Conservation (phyloP, 30 jellyfish, hydroid and myxozoan genomes). For the Hydra vulgaris region DNA sequence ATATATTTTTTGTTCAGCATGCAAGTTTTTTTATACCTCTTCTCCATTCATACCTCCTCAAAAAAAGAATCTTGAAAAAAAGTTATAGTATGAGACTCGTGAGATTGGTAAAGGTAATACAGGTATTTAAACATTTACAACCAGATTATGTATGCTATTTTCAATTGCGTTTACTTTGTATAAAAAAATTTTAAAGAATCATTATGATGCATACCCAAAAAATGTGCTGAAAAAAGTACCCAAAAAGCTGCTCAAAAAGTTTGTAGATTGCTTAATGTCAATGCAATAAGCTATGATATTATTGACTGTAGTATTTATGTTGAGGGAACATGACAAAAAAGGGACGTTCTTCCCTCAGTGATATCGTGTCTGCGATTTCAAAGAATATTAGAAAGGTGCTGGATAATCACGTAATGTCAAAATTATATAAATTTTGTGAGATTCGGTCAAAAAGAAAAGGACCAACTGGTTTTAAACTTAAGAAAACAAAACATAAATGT, state of each 20-base stretch:
- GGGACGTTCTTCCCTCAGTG: background rate
- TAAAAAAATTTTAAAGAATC: background rate
- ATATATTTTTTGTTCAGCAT: background rate
- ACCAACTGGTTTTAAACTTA: background rate
- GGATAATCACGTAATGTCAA: background rate
- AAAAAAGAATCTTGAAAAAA: background rate
- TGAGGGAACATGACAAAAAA: background rate
- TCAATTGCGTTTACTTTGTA: background rate
- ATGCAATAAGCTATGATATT: background rate
- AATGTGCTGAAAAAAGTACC: background rate
- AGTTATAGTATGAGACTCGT: background rate
- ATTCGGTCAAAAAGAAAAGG: background rate
- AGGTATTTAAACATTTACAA: background rate
- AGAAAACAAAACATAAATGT: background rate
- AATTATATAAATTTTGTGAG: background rate
- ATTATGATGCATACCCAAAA: background rate
- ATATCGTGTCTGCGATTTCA: background rate
- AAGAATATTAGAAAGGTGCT: background rate
- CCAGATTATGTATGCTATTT: background rate
- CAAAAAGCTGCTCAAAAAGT: background rate
- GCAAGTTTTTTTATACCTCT: background rate
- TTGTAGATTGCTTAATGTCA: background rate
- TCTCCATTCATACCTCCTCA: background rate
- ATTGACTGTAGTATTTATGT: background rate
- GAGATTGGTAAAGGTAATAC: background rate